phyloP scores from a whole-genome alignment of 2,888 invertebrate genomes.

The Leptinotarsa tumamoca region DNA sequence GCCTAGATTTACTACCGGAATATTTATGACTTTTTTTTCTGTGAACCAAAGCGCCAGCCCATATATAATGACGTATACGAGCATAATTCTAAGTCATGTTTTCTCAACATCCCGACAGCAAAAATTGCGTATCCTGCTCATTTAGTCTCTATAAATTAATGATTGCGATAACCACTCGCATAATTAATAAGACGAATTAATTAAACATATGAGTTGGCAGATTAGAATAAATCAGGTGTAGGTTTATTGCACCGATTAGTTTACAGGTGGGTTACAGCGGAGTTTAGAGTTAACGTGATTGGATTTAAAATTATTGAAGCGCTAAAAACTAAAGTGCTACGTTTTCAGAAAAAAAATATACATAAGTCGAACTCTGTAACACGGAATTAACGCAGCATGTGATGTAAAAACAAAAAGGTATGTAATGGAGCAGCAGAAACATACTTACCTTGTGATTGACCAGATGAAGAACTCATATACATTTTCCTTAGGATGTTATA shows the following conservation, averaged over 20 bases:
- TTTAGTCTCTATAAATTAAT: constrained; percentile 10
- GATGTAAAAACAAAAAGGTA: too few species aligned
- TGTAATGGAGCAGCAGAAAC: too few species aligned
- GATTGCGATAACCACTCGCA: constrained; percentile 1
- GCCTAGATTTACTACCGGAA: too few species aligned
- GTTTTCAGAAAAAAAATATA: too few species aligned
- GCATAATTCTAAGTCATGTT: not conserved
- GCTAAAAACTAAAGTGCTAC: too few species aligned
- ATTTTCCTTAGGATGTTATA: too few species aligned
- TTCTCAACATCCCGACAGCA: constrained; percentile 2
- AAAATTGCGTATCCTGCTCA: constrained; percentile 15
- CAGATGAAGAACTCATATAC: too few species aligned
- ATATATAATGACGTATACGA: not conserved
- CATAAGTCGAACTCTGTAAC: too few species aligned
- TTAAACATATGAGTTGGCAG: constrained; percentile 10
- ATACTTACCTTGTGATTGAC: too few species aligned
- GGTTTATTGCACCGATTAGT: not conserved
- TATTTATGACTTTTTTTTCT: not conserved
- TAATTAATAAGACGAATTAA: constrained; percentile 14
- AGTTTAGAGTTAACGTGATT: not conserved
- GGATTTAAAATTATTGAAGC: too few species aligned
- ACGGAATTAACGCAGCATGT: too few species aligned
- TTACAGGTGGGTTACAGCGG: not conserved
- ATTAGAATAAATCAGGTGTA: constrained; percentile 11
- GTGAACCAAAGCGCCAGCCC: constrained; percentile 1